Evolutionary conservation across 2,797 vertebrate species (phyloP).

Genomic region (Lemur catta): DNA sequence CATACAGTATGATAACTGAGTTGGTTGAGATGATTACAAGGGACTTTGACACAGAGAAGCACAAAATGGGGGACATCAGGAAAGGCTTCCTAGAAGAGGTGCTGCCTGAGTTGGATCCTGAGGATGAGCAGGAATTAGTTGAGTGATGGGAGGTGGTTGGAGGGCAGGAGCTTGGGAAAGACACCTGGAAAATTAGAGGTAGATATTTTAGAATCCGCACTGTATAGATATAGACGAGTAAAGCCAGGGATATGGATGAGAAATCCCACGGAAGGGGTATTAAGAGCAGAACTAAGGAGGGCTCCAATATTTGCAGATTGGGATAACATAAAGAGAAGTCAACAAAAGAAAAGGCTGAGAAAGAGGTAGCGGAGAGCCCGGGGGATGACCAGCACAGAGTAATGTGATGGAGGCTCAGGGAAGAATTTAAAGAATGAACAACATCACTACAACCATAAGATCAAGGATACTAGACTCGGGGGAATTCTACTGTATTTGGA

Average conservation of each 20-base stretch:
- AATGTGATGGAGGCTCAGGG: not conserved
- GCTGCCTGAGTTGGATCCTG: not conserved
- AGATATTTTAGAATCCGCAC: not conserved
- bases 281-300: not conserved
- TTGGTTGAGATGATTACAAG: not conserved
- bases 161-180: not conserved
- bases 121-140: not conserved
- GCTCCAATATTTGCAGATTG: not conserved
- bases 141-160: not conserved
- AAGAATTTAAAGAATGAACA: not conserved
- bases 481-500: not conserved
- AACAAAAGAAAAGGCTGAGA: not conserved
- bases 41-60: not conserved
- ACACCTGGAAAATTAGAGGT: not conserved
- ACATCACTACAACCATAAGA: not conserved
- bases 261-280: not conserved
- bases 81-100: not conserved
- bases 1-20: not conserved
- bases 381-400: not conserved
- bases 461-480: not conserved
- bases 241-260: not conserved
- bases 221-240: not conserved
- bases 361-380: not conserved
- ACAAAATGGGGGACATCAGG: not conserved
- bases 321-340: not conserved